Conservation (phyloP, 2,113 vertebrate species). For the Crocuta crocuta region DNA sequence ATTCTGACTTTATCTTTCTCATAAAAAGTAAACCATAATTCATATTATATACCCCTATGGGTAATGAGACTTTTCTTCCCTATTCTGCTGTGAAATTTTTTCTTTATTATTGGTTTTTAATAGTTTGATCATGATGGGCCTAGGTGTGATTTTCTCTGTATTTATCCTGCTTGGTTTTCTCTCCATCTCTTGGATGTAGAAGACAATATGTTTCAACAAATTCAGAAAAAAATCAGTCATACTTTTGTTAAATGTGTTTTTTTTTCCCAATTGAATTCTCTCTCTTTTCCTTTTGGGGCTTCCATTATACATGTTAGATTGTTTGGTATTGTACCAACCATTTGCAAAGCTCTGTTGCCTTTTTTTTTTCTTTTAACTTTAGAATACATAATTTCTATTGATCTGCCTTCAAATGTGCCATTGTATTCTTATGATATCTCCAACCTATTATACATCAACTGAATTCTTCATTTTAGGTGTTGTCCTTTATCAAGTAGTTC, state of each 20-base stretch:
- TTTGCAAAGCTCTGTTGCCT: background rate
- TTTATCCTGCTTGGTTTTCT: background rate
- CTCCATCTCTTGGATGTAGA: background rate
- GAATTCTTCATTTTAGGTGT: background rate
- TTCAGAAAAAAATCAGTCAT: background rate
- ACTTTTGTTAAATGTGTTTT: background rate
- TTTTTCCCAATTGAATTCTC: background rate
- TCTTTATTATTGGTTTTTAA: background rate
- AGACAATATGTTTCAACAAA: background rate
- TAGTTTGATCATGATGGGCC: background rate
- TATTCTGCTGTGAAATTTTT: background rate
- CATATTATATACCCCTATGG: background rate
- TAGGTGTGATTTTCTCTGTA: background rate
- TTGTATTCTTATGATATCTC: background rate
- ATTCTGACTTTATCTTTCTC: background rate
- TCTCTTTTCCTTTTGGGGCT: background rate
- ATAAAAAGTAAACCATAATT: background rate
- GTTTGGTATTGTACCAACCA: background rate
- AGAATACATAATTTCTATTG: background rate
- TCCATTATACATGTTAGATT: background rate
- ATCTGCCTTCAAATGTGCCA: background rate
- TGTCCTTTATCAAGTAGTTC: background rate
- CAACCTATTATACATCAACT: background rate
- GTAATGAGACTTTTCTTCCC: background rate
- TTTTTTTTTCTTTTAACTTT: background rate